Evolutionary conservation across 2,888 invertebrate genomes (phyloP).

Genomic region (Melikaiella ostensackeni): DNA sequence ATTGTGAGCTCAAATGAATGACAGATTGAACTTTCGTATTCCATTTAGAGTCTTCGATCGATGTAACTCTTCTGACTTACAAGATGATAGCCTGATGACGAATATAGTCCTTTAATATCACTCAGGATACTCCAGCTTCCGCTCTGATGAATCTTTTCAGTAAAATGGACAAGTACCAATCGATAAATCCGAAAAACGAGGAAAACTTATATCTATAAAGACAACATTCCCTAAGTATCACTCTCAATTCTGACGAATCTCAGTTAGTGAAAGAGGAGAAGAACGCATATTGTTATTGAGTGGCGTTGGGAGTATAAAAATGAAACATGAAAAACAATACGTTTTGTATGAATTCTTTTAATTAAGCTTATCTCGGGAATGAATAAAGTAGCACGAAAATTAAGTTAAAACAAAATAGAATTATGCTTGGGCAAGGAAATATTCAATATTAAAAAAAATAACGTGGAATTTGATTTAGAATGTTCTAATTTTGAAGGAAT

Average conservation of each 20-base stretch:
- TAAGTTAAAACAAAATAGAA: too few relatives aligned
- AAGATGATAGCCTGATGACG: not conserved
- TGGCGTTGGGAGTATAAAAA: not conserved
- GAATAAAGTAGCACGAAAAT: too few relatives aligned
- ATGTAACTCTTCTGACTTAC: conserved; percentile 6
- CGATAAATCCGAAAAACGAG: not conserved
- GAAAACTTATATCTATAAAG: not conserved
- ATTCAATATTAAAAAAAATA: too few relatives aligned
- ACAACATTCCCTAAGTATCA: not conserved
- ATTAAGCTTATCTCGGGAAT: not conserved
- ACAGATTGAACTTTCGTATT: conserved; percentile 23
- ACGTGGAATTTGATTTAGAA: too few relatives aligned
- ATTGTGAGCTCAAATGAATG: conserved; percentile 13
- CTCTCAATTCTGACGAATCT: not conserved
- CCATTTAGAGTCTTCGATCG: conserved; percentile 23
- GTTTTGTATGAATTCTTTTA: too few relatives aligned
- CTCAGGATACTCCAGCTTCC: not conserved
- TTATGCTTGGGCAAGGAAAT: too few relatives aligned
- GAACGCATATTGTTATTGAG: not conserved
- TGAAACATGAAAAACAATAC: not conserved
- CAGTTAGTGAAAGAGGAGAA: too few relatives aligned
- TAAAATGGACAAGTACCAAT: not conserved
- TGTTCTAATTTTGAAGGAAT: too few relatives aligned
- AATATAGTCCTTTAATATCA: conserved; percentile 10
- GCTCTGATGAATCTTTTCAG: not conserved